Base-by-base conservation (phyloP, 2,113 vertebrate species). In the Sylvia atricapilla region DNA sequence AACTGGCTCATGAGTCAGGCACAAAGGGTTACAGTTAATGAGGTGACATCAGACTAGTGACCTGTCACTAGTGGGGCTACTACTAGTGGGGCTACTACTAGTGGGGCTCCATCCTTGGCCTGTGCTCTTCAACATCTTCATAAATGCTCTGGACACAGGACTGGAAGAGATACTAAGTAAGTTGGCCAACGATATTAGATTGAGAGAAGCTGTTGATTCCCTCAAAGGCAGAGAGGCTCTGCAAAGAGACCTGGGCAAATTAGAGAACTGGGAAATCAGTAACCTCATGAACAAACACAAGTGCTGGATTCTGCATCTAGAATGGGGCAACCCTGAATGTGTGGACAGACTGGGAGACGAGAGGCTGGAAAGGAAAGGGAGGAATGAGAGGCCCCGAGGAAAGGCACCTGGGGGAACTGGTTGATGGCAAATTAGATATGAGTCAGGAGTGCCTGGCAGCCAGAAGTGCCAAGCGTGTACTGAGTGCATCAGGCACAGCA, bases 401-500 rank as follows among this genome's bases (percentile, higher is more conserved):
- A 77, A 69, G 27, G 18, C 6, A 52, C 22, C 46, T 77, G 33
- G 11, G 15, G 9, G 14, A 68, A 33, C 11, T 76, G 17, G 21
- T 13, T 15, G 4, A 37, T 31, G 18, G 27, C 27, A 46, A 37
- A 17, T 23, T 53, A 19, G 5, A 15, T 7, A 14, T 18, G 15
- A 60, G 27, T 15, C 15, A 44, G 33, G 22, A 28, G 55, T 13
- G 33, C 33, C 31, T 6, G 27, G 18, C 25, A 68, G 37, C 37
- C 46, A 60, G 37, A 39, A 53, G 15, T 3, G 28, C 23, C 64
- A 78, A 6, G 1, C 0, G 0, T 39, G 15, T 55, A 24, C 30
- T 35, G 23, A 17, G 19, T 4, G 2, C 19, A 63, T 63, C n/a
- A 63, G 24, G 47, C 15, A 53, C 12, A 78, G 23, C 39, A 60